Conservation (phyloP, 2,888 invertebrate genomes). For the Hedychridium roseum region DNA sequence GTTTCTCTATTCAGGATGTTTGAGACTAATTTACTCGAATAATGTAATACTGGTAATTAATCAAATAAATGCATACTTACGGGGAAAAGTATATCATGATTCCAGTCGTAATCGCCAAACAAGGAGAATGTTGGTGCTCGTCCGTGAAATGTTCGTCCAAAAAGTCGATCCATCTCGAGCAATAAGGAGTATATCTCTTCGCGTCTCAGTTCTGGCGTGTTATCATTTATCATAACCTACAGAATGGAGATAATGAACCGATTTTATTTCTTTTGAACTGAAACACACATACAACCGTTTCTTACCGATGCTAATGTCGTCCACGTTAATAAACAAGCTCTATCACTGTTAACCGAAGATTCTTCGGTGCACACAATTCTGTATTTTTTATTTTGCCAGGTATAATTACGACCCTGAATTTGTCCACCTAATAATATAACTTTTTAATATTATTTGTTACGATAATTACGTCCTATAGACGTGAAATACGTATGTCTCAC, state of each 20-base stretch:
- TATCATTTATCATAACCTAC: slow-evolving; percentile 71
- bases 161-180: slow-evolving; percentile 74
- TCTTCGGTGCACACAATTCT: slow-evolving; percentile 52
- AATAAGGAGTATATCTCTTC: slow-evolving; percentile 78
- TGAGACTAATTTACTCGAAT: too few species aligned
- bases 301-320: slow-evolving; percentile 50
- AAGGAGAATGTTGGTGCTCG: slow-evolving; percentile 74
- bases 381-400: slow-evolving; percentile 23
- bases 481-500: too few species aligned
- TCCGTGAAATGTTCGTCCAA: slow-evolving; percentile 71
- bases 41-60: slow-evolving; percentile 13
- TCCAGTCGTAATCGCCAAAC: slow-evolving; percentile 74
- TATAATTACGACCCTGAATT: too few species aligned
- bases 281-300: slow-evolving; percentile 69
- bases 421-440: too few species aligned
- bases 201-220: slow-evolving; percentile 67
- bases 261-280: slow-evolving; percentile 60
- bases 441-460: too few species aligned
- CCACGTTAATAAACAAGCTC: slow-evolving; percentile 54
- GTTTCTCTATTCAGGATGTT: too few species aligned
- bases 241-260: slow-evolving; percentile 10
- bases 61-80: slow-evolving; percentile 43
- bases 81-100: slow-evolving; percentile 72
- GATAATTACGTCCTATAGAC: too few species aligned
- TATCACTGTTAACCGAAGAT: slow-evolving; percentile 16